Evolutionary conservation across 2,797 vertebrate genomes (phyloP).

Genomic region (Pseudochromis fuscus): DNA sequence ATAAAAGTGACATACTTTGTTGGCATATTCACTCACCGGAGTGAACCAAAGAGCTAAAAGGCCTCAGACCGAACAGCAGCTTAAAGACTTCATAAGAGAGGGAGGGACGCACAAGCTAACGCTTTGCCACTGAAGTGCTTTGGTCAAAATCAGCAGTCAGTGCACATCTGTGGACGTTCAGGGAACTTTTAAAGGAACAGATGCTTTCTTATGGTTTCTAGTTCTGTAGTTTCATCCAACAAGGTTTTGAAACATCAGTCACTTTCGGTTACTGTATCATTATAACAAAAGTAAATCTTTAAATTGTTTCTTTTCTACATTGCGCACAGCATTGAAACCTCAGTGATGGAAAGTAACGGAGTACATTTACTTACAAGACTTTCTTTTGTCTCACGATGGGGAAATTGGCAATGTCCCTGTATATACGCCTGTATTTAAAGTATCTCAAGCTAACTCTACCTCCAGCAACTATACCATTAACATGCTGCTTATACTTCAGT

Average conservation of each 20-base stretch:
- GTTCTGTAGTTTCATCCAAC: neutral
- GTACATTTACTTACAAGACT: too few species aligned
- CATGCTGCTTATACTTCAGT: too few species aligned
- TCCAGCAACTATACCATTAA: too few species aligned
- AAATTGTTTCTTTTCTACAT: neutral
- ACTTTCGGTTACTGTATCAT: neutral
- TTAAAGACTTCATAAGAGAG: too few species aligned
- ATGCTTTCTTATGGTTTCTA: neutral
- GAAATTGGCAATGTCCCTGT: too few species aligned
- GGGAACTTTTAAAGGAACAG: neutral
- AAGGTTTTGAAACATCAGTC: neutral
- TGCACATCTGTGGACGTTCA: neutral
- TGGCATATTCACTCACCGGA: too few species aligned
- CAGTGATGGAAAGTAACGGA: too few species aligned
- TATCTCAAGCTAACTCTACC: too few species aligned
- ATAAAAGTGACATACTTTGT: neutral
- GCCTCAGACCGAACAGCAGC: too few species aligned
- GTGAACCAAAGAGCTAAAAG: too few species aligned
- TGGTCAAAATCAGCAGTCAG: neutral
- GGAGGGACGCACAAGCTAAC: neutral
- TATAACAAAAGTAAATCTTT: neutral
- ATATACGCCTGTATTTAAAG: too few species aligned
- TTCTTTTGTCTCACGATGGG: too few species aligned
- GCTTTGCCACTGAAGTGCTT: neutral
- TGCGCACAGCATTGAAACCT: neutral